These are phyloP conservation scores for Eristalis intricaria DNA, from an alignment of 2,888 invertebrate genomes.

Conservation along the genomic window DNA sequence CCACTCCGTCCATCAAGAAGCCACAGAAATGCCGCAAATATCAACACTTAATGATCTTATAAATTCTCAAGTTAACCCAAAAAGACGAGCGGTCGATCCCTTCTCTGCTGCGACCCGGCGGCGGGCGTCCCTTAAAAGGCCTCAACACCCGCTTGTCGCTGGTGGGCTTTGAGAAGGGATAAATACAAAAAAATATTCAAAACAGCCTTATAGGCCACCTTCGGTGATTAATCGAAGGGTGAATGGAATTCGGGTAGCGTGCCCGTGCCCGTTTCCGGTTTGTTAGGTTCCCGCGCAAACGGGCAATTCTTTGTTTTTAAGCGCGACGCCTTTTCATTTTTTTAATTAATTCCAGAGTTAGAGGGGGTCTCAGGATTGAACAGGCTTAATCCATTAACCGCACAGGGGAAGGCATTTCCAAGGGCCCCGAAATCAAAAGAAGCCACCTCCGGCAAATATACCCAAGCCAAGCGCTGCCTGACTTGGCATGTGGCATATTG, in stretches of 20 bases:
- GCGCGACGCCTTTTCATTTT: background rate
- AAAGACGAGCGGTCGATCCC: background rate
- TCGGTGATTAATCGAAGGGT: background rate
- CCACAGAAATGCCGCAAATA: background rate
- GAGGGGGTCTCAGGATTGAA: background rate
- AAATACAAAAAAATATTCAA: background rate
- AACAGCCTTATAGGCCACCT: background rate
- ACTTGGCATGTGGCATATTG: background rate
- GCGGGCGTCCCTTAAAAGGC: background rate
- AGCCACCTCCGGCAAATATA: background rate
- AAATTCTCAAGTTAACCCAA: slow-evolving; percentile 11
- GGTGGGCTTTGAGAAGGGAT: background rate
- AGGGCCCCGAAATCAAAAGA: background rate
- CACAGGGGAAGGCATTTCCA: background rate
- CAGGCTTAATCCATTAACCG: slow-evolving; percentile 9
- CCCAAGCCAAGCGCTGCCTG: background rate
- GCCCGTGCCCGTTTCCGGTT: slow-evolving; percentile 1
- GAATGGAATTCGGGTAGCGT: background rate
- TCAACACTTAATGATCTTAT: slow-evolving; percentile 20
- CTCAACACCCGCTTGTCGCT: background rate
- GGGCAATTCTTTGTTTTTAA: background rate
- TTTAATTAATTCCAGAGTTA: background rate
- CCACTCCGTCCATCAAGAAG: background rate
- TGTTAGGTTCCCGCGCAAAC: slow-evolving; percentile 3
- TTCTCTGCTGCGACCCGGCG: background rate